Evolutionary conservation across 2,888 invertebrate species (phyloP), one percentile per base, ranked within the genome.

Genomic region (Trissonchulus latispiculum): DNA sequence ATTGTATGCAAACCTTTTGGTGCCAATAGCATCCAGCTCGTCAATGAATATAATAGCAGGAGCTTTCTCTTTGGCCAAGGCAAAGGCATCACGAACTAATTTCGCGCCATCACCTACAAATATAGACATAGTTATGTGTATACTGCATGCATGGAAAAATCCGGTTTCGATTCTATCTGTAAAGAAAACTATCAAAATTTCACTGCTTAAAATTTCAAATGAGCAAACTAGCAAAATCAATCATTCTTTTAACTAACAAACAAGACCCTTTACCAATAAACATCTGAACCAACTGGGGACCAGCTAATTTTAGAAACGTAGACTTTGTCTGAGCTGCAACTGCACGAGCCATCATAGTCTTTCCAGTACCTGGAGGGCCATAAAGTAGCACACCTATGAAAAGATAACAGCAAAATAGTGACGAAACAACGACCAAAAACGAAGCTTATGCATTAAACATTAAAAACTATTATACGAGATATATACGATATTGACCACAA

Each of bases 311-410:
- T 73, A 99, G 86, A 86, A 99, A 99, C 0, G 99, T 97, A 0
- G 96, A 97, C 86, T 99, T 99, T 23, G 99, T 99, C 86, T 99
- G 97, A 0, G 99, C 99, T 69, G 99, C 99, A 83, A 99, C 99
- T 0, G 99, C 99, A 83, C 97, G 88, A 1, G 99, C 99, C 80
- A 99, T 86, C 78, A 99, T 86, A 0, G 97, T 99, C 85, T 99
- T 99, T 77, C 93, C 93, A 0, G 91, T 90, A 36, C 86, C 85
- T 81, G 82, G 82, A 32, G 82, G 82, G 48, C 82, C 82, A 74
- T 82, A 82, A 77, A 82, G 79, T 37, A 82, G 77, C 23, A 82
- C 82, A n/a, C 69, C 69, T 68, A 23, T 15, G 23, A 48, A 48
- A 48, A n/a, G n/a, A n/a, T n/a, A n/a, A n/a, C n/a, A n/a, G n/a